phyloP scores from a whole-genome alignment of 2,113 vertebrate genomes.

The Lasiurus cinereus region DNA sequence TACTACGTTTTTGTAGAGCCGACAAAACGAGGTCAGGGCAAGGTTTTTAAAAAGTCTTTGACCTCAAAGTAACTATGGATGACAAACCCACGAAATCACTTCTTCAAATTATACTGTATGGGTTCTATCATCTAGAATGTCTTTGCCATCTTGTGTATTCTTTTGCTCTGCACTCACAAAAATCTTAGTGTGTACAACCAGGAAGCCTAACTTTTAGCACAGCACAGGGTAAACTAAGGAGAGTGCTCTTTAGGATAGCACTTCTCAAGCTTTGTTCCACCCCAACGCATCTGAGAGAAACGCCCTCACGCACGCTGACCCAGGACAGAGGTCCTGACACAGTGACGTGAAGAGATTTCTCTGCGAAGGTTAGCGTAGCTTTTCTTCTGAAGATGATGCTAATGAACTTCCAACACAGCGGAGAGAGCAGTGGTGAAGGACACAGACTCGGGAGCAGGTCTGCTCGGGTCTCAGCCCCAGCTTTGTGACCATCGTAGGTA shows the following conservation, averaged over 20 bases:
- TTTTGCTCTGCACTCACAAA: neutral
- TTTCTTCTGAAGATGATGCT: neutral
- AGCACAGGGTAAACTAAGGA: neutral
- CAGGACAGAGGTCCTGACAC: neutral
- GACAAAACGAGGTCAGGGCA: slow-evolving; percentile 11
- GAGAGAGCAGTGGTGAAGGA: neutral
- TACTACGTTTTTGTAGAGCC: slow-evolving; percentile 87
- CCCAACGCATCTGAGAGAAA: too few species aligned
- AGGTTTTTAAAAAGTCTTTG: neutral
- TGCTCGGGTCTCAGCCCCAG: neutral
- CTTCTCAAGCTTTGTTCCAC: neutral
- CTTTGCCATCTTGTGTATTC: neutral
- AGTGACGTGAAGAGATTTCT: neutral
- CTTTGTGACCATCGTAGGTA: neutral
- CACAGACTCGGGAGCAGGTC: neutral
- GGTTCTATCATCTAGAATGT: neutral
- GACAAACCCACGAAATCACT: neutral
- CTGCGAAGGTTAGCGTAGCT: neutral
- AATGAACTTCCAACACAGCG: neutral
- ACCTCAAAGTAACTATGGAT: neutral
- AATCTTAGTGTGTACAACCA: neutral
- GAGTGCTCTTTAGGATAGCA: neutral
- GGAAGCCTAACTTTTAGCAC: neutral
- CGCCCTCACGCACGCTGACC: neutral
- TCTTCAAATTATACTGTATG: neutral